Percentiles rank a stretch among this genome's conserved stretches.
Conservation (phyloP, 2,113 vertebrate genomes). For the Solea senegalensis region DNA sequence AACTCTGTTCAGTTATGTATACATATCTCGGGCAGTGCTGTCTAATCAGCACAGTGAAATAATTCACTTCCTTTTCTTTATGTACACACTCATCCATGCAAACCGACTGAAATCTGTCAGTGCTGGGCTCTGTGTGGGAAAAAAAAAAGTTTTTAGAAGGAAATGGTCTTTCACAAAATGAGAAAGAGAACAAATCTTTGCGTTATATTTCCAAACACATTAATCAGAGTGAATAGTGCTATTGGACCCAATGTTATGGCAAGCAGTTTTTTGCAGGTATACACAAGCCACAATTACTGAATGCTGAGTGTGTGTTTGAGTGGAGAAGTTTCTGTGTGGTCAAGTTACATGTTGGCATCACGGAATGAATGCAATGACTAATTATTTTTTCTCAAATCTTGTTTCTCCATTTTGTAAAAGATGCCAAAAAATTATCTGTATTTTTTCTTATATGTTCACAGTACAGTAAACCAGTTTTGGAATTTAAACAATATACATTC, state of each 20-base stretch:
- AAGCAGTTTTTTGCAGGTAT: slow-evolving; percentile 25
- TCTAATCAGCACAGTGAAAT: slow-evolving; percentile 58
- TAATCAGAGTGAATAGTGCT: slow-evolving; percentile 62
- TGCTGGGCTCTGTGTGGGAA: slow-evolving; percentile 49
- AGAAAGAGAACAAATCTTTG: slow-evolving; percentile 51
- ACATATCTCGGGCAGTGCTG: slow-evolving; percentile 45
- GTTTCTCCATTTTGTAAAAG: background rate
- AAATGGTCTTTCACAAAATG: slow-evolving; percentile 43
- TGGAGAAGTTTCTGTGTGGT: slow-evolving; percentile 36
- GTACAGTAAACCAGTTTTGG: background rate
- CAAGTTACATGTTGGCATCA: slow-evolving; percentile 10
- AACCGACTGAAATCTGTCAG: slow-evolving; percentile 54
- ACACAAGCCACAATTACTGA: slow-evolving; percentile 19
- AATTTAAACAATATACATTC: background rate
- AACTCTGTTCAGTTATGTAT: slow-evolving; percentile 55
- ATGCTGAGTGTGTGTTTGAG: slow-evolving; percentile 19
- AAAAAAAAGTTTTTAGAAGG: slow-evolving; percentile 51
- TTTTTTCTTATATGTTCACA: background rate
- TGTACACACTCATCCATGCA: slow-evolving; percentile 13
- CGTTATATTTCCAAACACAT: slow-evolving; percentile 58
- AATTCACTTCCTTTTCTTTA: slow-evolving; percentile 16
- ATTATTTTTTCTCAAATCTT: background rate
- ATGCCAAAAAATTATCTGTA: slow-evolving; percentile 9
- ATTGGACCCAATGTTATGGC: slow-evolving; percentile 47
- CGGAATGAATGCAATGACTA: slow-evolving; percentile 33